A percentile compares a stretch with the other conserved stretches of the same genome.
Conservation (phyloP, 2,797 vertebrate species). For the Acipenser oxyrinchus region DNA sequence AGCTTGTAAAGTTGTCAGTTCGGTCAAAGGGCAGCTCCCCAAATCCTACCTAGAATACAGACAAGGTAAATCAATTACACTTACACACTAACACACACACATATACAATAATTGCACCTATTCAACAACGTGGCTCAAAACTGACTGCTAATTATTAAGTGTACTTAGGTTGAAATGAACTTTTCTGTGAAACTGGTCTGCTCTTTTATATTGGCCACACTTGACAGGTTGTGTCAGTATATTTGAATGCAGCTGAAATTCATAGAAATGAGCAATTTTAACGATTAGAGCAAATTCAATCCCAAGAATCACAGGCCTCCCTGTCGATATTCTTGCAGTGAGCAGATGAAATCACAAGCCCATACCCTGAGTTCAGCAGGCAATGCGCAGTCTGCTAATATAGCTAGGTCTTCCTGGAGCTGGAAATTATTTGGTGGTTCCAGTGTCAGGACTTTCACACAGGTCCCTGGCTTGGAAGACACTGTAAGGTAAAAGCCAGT, state of each 20-base stretch:
- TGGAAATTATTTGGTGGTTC: conserved; percentile 70
- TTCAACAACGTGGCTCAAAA: too few relatives aligned
- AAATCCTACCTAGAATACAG: conserved; percentile 72
- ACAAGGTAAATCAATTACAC: background rate
- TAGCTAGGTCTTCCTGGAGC: conserved; percentile 82
- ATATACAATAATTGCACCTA: background rate
- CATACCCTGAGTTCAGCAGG: conserved; percentile 77
- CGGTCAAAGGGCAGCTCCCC: conserved; percentile 87
- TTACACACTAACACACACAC: background rate
- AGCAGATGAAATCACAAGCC: background rate
- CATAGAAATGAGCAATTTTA: too few relatives aligned
- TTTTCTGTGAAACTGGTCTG: background rate
- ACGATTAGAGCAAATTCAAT: too few relatives aligned
- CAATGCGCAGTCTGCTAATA: conserved; percentile 82
- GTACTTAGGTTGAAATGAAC: too few relatives aligned
- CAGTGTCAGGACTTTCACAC: conserved; percentile 88
- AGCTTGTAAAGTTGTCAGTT: conserved; percentile 76
- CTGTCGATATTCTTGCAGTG: background rate
- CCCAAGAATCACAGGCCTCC: too few relatives aligned
- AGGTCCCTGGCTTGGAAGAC: conserved; percentile 88
- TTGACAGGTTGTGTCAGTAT: too few relatives aligned
- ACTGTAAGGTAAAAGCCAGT: conserved; percentile 46
- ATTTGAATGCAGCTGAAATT: too few relatives aligned
- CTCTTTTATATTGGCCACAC: too few relatives aligned
- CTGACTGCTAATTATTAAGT: too few relatives aligned